Evolutionary conservation across 2,888 invertebrate species (phyloP).

Genomic region (Anagyrus pseudococci): DNA sequence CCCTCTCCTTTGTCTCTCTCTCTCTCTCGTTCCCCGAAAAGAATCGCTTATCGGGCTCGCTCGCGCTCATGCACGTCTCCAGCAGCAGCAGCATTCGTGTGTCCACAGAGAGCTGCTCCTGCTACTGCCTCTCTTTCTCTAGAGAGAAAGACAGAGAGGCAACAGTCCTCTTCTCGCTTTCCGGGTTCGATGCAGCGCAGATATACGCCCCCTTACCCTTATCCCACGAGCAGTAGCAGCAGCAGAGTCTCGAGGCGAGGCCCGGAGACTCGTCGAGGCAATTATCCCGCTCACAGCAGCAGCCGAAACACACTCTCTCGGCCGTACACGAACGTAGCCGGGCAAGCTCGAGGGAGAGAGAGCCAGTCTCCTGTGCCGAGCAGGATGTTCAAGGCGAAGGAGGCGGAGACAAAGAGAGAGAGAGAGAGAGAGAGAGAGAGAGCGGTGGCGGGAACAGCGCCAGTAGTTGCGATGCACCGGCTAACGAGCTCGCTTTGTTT

Average conservation of each 20-base stretch:
- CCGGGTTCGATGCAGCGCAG: constrained; percentile 39
- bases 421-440: neutral
- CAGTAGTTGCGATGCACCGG: constrained; percentile 57
- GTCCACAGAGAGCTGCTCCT: no score
- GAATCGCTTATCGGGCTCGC: constrained; percentile 28
- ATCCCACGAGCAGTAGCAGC: no score
- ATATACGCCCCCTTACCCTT: constrained; percentile 19
- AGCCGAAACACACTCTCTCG: no score
- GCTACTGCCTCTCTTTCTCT: no score
- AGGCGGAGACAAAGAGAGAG: neutral
- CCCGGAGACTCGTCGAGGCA: constrained; percentile 41
- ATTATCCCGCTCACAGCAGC: constrained; percentile 49
- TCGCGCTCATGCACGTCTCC: neutral
- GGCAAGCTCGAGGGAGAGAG: constrained; percentile 16
- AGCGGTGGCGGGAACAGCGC: neutral
- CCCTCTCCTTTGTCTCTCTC: constrained; percentile 20
- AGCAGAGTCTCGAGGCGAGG: constrained; percentile 19
- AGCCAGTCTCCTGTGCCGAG: constrained; percentile 8
- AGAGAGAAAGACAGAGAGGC: constrained; percentile 1
- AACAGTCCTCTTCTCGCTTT: constrained; percentile 26
- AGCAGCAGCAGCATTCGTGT: no score
- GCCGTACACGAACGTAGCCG: neutral
- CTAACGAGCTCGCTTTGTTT: constrained; percentile 63
- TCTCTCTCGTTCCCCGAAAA: constrained; percentile 30
- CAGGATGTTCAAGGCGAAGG: constrained; percentile 9